A percentile compares a stretch with the other conserved stretches of the same genome.
Evolutionary conservation across 2,113 vertebrate genomes (phyloP).

Genomic region (Engraulis encrasicolus): DNA sequence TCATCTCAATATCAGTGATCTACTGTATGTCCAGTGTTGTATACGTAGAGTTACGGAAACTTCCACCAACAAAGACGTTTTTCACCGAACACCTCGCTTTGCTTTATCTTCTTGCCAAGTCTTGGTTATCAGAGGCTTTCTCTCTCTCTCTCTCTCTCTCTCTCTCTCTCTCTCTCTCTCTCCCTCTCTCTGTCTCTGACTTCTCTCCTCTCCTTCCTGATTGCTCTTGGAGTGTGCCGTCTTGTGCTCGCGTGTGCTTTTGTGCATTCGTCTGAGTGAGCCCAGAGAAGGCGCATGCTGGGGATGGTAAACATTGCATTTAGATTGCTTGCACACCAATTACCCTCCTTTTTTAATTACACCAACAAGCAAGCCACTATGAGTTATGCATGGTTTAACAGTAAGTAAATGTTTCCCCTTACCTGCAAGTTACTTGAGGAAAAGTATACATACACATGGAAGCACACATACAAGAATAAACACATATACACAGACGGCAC

Average conservation of each 20-base stretch:
- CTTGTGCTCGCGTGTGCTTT: not conserved
- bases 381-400: conserved; percentile 36
- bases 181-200: too few relatives aligned
- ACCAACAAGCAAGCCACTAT: conserved; percentile 13
- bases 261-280: conserved; percentile 35
- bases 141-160: not conserved
- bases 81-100: not conserved
- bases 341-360: conserved; percentile 34
- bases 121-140: not conserved
- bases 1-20: conserved; percentile 58
- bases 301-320: conserved; percentile 30
- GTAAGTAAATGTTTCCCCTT: conserved; percentile 40
- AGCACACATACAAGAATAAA: not conserved
- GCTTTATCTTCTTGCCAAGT: not conserved
- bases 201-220: not conserved
- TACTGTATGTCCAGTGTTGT: conserved; percentile 52
- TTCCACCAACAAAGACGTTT: conserved; percentile 25
- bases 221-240: not conserved
- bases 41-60: conserved; percentile 25
- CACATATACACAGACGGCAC: too few relatives aligned
- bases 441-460: not conserved
- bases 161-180: not conserved
- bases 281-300: conserved; percentile 2
- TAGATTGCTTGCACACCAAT: conserved; percentile 25
- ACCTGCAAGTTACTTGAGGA: conserved; percentile 28